These are phyloP conservation scores for Pseudomyrmex pallidus DNA, from an alignment of 1,140 invertebrate genomes.

Conservation along the genomic window DNA sequence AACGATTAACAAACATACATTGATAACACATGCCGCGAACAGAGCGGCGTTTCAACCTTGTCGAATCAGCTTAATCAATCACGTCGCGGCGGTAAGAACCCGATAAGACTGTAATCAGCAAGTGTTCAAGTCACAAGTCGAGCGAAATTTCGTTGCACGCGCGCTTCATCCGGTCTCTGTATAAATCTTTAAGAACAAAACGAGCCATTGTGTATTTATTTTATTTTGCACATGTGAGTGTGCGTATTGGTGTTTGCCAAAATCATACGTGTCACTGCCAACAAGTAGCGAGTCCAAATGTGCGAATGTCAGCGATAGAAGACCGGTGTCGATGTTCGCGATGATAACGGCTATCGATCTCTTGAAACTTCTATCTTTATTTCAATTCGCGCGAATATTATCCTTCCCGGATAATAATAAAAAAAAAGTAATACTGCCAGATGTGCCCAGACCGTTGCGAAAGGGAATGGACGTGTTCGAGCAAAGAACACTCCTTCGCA, in stretches of 20 bases:
- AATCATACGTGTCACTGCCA: not conserved
- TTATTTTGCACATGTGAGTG: not conserved
- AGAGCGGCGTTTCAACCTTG: too few relatives aligned
- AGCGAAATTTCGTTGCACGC: too few relatives aligned
- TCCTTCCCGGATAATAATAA: not conserved
- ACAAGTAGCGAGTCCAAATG: not conserved
- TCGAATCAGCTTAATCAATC: too few relatives aligned
- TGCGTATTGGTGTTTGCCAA: not conserved
- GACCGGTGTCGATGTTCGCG: not conserved
- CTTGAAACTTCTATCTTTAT: not conserved
- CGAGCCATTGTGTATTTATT: too few relatives aligned
- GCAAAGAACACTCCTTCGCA: not conserved
- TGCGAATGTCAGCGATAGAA: slow-evolving; percentile 13
- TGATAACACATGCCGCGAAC: too few relatives aligned
- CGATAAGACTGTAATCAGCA: too few relatives aligned
- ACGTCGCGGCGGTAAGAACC: too few relatives aligned
- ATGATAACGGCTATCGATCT: not conserved
- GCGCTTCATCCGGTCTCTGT: too few relatives aligned
- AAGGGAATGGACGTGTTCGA: not conserved
- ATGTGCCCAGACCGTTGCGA: slow-evolving; percentile 1
- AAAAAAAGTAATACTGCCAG: slow-evolving; percentile 3
- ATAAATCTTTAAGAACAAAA: too few relatives aligned
- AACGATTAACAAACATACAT: too few relatives aligned
- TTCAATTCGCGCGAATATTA: not conserved
- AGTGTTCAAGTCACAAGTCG: too few relatives aligned